phyloP scores from a whole-genome alignment of 1,140 invertebrate genomes.

The Diachasmimorpha longicaudata region DNA sequence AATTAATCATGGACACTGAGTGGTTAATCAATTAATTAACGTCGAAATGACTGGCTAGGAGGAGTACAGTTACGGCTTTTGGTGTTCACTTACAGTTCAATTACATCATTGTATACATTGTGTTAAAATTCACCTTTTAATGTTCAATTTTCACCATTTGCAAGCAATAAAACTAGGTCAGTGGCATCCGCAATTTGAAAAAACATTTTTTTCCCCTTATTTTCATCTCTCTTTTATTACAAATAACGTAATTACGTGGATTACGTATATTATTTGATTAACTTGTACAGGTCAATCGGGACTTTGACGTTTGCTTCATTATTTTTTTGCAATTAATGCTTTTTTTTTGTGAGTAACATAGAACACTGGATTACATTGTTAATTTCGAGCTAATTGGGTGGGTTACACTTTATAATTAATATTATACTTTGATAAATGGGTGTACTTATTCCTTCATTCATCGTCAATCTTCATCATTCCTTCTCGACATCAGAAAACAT shows the following conservation, averaged over 20 bases:
- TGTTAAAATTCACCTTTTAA: constrained; percentile 14
- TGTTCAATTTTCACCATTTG: not conserved
- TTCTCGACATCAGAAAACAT: not conserved
- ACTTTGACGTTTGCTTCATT: constrained; percentile 3
- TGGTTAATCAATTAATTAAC: constrained; percentile 31
- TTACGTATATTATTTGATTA: not conserved
- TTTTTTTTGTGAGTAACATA: not conserved
- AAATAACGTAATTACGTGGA: not conserved
- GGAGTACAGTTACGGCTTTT: constrained; percentile 52
- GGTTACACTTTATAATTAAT: not conserved
- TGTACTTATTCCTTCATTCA: not conserved
- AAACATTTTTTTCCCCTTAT: not conserved
- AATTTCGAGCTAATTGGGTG: not conserved
- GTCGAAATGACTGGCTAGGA: constrained; percentile 27
- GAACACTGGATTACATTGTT: not conserved
- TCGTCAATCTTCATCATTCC: not conserved
- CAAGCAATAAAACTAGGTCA: constrained; percentile 3
- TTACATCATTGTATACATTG: constrained; percentile 28
- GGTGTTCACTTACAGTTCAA: constrained; percentile 63
- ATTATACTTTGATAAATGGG: not conserved
- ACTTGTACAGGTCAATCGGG: not conserved
- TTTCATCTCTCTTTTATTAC: not conserved
- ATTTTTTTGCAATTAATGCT: not conserved
- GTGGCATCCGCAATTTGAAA: not conserved
- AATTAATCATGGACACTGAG: constrained; percentile 20